Evolutionary conservation across 2,113 vertebrate species (phyloP), one percentile per base, ranked within the genome.

Genomic region (Orientallactaga bullata): DNA sequence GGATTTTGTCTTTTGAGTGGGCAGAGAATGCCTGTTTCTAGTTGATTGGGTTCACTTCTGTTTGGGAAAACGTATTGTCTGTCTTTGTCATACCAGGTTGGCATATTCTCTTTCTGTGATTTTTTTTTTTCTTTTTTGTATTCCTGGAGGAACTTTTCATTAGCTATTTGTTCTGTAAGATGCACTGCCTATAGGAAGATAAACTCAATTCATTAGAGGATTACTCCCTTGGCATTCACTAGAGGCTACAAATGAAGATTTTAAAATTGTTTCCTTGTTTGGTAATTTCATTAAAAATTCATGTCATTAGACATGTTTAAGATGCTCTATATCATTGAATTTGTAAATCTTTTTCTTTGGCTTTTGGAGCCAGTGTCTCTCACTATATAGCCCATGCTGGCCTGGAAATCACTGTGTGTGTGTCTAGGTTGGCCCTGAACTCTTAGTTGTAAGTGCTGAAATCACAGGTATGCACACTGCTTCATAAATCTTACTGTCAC

Each of bases 271-370:
- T 92, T 83, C 7, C 20, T 39, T 35, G 2, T 77, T 88, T 84
- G 71, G 71, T 73, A n/a, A 4, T 85, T 90, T 90, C 30, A 80
- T 71, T 78, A 51, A 1, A 39, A 93, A 91, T 81, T 72, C 17
- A 63, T 83, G 1, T 2, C 2, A 47, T 77, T 94, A 76, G 76
- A 72, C 42, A 30, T 55, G 82, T 55, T 69, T 83, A 26, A 71
- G 66, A 2, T 63, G 23, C 30, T 95, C 83, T 58, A 71, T 39
- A 88, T 94, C 72, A 90, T 28, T 72, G 32, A 88, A 58, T 0
- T 87, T 74, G 11, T 51, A 90, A 88, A 47, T 35, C 2, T n/a
- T 73, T 21, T 78, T 82, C n/a, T 90, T 55, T 55, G 15, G 55
- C 55, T 13, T 55, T 55, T 55, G 55, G 6, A 55, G 55, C 10